Base-by-base conservation (phyloP, 2,888 invertebrate species). In the Taphrorychus bicolor region DNA sequence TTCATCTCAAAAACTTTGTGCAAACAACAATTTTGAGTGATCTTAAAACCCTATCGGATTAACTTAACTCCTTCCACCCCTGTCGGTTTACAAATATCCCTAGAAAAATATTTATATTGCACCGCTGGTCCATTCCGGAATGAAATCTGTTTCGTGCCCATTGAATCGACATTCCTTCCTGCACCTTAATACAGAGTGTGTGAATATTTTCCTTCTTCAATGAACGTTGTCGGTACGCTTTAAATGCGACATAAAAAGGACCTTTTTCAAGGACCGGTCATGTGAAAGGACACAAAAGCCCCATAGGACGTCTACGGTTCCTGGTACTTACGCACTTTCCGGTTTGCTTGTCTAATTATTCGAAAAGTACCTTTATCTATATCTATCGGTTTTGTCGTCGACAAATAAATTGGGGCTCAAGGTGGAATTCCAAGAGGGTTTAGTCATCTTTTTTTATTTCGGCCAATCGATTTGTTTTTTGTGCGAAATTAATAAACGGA, bases 321-420 rank as follows among this genome's bases (percentile, higher is more conserved):
- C 7, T 45, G 45, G 45, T 45, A 45, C 45, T 45, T 45, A 45
- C 45, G 45, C 45, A 45, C 45, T 45, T 45, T 45, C 45, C 45
- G 45, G 45, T 45, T 32, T 32, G 32, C 32, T 32, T 32, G 32
- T 32, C 32, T 32, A 32, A 32, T 32, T 32, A 32, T 32, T 11
- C 32, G 32, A 32, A n/a, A 32, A 32, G 32, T 32, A 32, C 32
- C 11, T 32, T 32, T 32, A 32, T 32, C 32, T 32, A 32, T n/a
- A n/a, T 32, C 32, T 32, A 32, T 32, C 2, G 32, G 32, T 3
- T 32, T 11, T 32, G 32, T 32, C 11, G 32, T 32, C 32, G 32
- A 11, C 9, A 32, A 7, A 32, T 32, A 32, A 32, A 32, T 32
- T 32, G 32, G 32, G 32, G 32, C 32, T 3, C 32, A 32, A 32